These are phyloP conservation scores for Erpetoichthys calabaricus DNA, from an alignment of 2,797 vertebrate genomes.

Conservation along the genomic window DNA sequence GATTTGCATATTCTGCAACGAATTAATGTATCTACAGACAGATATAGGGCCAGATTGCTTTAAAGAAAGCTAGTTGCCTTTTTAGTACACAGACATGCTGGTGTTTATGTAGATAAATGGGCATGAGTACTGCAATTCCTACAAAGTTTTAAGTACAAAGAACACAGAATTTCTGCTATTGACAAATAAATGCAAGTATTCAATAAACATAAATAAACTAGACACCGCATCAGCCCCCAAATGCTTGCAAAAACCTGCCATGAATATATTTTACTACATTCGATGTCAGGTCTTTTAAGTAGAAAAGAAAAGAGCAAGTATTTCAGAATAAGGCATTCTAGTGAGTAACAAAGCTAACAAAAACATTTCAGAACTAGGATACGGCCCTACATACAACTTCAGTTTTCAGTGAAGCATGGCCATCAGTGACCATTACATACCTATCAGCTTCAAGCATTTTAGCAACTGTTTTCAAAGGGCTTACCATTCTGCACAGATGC, in stretches of 20 bases:
- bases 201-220: not conserved
- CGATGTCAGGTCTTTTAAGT: slow-evolving; percentile 2
- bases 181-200: slow-evolving; percentile 4
- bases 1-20: slow-evolving; percentile 31
- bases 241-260: not conserved
- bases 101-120: slow-evolving; percentile 1
- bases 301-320: not conserved
- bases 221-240: not conserved
- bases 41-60: slow-evolving; percentile 21
- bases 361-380: slow-evolving; percentile 4
- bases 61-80: slow-evolving; percentile 5
- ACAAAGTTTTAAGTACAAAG: slow-evolving; percentile 1
- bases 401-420: not conserved
- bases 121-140: not conserved
- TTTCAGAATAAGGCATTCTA: not conserved
- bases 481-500: not conserved
- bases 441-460: not conserved
- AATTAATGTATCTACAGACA: slow-evolving; percentile 29
- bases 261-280: slow-evolving; percentile 4
- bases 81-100: not conserved
- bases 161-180: not conserved
- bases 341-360: not conserved
- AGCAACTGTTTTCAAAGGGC: not conserved
- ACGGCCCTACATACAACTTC: not conserved
- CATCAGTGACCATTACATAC: not conserved